These are phyloP conservation scores for Terrapene triunguis DNA, from an alignment of 2,113 vertebrate genomes.

Conservation along the genomic window DNA sequence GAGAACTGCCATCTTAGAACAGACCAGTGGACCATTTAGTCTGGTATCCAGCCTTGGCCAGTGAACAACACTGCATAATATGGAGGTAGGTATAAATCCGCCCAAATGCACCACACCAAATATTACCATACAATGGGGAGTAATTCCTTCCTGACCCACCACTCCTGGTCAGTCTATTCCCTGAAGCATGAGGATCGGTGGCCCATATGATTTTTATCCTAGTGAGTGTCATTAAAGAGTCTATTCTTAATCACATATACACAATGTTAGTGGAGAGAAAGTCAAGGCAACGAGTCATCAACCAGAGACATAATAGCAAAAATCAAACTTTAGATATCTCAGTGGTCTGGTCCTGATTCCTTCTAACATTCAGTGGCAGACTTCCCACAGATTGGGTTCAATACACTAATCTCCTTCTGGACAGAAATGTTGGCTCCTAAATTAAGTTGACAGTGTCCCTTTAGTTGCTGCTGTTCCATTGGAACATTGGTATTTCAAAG, in stretches of 20 bases:
- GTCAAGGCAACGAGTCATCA: not conserved
- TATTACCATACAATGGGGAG: not conserved
- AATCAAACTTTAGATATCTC: not conserved
- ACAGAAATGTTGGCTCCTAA: rapidly evolving
- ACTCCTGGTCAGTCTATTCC: not conserved
- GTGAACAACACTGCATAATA: not conserved
- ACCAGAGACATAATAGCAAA: not conserved
- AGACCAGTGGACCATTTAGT: rapidly evolving
- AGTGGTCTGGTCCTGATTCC: not conserved
- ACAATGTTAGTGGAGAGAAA: rapidly evolving
- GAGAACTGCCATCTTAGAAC: rapidly evolving
- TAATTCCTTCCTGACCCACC: not conserved
- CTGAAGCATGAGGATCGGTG: not conserved
- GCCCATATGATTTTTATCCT: rapidly evolving
- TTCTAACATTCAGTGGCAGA: not conserved
- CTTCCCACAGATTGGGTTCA: not conserved
- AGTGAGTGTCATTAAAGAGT: rapidly evolving
- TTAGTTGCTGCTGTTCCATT: not conserved
- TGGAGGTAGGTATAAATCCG: not conserved
- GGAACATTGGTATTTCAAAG: not conserved
- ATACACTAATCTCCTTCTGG: not conserved
- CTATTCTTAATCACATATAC: rapidly evolving
- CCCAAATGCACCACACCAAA: not conserved
- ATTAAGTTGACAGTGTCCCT: not conserved
- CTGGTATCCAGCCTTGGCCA: rapidly evolving